Conservation (phyloP, 2,113 vertebrate genomes). For the Nycticryphes semicollaris region DNA sequence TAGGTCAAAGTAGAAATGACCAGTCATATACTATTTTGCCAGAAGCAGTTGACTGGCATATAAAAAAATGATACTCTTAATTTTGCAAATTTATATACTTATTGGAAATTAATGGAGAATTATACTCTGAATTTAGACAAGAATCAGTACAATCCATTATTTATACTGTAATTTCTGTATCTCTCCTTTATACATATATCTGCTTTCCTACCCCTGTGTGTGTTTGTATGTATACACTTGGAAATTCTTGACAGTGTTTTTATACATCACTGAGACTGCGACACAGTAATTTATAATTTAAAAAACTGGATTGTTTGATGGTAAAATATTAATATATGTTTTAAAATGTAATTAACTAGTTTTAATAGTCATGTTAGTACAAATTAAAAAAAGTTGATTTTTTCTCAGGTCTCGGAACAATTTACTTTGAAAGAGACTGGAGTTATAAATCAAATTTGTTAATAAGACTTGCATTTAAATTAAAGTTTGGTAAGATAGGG, state of each 20-base stretch:
- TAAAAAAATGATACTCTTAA: not conserved
- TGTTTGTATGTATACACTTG: not conserved
- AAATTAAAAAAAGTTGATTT: not conserved
- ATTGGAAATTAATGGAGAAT: not conserved
- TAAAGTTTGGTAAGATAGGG: not conserved
- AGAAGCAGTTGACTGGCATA: not conserved
- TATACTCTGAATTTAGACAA: not conserved
- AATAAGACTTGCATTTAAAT: not conserved
- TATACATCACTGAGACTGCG: not conserved
- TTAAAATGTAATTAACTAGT: not conserved
- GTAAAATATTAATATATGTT: not conserved
- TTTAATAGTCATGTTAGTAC: not conserved
- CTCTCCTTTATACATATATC: not conserved
- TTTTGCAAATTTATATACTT: not conserved
- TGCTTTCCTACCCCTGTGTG: not conserved
- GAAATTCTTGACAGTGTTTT: not conserved
- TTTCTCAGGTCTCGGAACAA: not conserved
- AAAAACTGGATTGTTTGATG: not conserved
- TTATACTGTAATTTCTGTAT: not conserved
- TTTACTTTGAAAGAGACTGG: not conserved
- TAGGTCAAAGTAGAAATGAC: not conserved
- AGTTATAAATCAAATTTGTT: not conserved
- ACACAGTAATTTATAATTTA: not conserved
- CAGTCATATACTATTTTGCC: not conserved
- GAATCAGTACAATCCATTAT: not conserved